A percentile compares a stretch with the other conserved stretches of the same genome.
Conservation (phyloP, 2,113 vertebrate genomes). For the Seriola dumerili region DNA sequence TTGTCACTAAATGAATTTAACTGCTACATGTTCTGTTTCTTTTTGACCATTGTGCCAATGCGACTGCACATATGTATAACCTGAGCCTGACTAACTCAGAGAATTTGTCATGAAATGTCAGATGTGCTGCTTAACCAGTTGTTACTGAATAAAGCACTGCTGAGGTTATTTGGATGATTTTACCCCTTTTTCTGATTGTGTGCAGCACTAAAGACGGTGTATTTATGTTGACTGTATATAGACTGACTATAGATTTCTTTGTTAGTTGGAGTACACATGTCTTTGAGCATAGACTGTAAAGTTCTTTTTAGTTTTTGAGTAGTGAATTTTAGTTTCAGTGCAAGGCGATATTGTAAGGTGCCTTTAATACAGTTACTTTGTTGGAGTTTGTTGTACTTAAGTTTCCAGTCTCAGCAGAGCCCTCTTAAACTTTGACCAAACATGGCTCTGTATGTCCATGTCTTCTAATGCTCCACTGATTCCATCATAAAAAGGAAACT, state of each 20-base stretch:
- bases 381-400: neutral
- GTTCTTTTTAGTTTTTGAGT: neutral
- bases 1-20: neutral
- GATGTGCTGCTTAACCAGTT: neutral
- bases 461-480: neutral
- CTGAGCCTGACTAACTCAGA: neutral
- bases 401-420: neutral
- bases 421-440: neutral
- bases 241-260: no score
- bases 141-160: neutral
- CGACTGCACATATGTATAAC: neutral
- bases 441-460: neutral
- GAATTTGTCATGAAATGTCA: neutral
- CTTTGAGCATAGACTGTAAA: neutral
- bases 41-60: neutral
- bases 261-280: neutral
- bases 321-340: neutral
- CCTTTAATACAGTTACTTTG: neutral
- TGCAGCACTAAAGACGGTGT: neutral
- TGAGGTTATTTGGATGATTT: neutral
- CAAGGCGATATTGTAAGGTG: neutral
- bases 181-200: neutral
- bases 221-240: no score
- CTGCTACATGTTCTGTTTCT: neutral
- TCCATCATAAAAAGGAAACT: no score